Conservation (phyloP, 1,140 invertebrate species). For the Akabosia matsudoensis region DNA sequence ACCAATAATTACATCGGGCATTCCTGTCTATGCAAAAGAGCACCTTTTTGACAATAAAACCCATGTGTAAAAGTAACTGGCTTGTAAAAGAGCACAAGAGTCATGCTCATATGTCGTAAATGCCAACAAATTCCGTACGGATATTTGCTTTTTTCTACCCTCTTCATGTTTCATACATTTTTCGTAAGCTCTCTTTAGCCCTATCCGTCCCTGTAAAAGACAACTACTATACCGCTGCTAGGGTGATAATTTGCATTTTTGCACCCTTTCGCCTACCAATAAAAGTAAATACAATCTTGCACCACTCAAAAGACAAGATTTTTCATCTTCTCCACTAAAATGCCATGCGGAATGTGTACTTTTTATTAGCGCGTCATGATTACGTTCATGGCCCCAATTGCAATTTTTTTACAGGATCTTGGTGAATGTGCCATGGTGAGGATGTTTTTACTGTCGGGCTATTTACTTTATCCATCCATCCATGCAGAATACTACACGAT, state of each 20-base stretch:
- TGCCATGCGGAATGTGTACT: neutral
- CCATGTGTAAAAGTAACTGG: neutral
- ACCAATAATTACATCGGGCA: neutral
- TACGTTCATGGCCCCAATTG: neutral
- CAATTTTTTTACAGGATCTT: neutral
- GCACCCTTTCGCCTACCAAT: neutral
- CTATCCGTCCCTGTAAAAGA: neutral
- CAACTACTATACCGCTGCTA: neutral
- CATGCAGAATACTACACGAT: no score
- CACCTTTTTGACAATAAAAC: neutral
- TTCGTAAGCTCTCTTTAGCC: no score
- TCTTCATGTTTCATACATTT: no score
- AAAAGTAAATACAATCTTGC: no score
- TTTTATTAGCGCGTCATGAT: no score
- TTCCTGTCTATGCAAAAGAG: no score
- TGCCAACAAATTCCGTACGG: neutral
- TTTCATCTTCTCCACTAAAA: no score
- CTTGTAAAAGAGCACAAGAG: neutral
- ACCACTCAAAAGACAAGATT: no score
- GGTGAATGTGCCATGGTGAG: no score
- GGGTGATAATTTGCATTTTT: neutral
- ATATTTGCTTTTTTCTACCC: no score
- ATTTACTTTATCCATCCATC: neutral
- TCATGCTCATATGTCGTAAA: neutral
- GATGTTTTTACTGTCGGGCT: no score